Evolutionary conservation across 2,113 vertebrate species (phyloP).

Genomic region (Charina bottae): DNA sequence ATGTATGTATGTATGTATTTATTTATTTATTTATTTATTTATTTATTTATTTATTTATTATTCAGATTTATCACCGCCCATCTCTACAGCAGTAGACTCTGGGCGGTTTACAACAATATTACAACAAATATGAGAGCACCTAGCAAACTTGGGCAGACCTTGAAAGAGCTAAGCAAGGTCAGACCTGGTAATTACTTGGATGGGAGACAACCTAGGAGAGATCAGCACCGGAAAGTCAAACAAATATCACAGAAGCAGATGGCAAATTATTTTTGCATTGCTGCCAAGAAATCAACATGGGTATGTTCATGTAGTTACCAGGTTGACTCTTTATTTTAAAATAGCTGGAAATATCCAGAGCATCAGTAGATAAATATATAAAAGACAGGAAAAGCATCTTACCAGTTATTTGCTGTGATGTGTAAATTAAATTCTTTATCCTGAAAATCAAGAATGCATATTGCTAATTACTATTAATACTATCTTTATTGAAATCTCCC

Average conservation of each 20-base stretch:
- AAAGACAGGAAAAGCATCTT: constrained; percentile 42
- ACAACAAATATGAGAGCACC: not conserved
- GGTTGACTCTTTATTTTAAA: not conserved
- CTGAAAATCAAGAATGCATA: constrained; percentile 62
- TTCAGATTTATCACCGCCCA: no score
- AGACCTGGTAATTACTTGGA: not conserved
- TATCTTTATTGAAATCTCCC: not conserved
- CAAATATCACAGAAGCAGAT: not conserved
- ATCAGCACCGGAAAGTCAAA: not conserved
- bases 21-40: no score
- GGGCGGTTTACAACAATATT: no score
- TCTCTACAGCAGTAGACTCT: no score
- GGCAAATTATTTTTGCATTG: not conserved
- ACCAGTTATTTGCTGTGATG: constrained; percentile 74
- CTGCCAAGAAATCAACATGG: not conserved
- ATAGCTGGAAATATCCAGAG: not conserved
- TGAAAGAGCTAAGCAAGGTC: not conserved
- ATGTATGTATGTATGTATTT: no score
- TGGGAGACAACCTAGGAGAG: not conserved
- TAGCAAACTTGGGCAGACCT: not conserved
- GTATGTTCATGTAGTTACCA: not conserved
- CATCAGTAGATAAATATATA: not conserved
- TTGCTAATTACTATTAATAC: constrained; percentile 17
- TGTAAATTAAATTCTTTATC: constrained; percentile 71
- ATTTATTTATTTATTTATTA: no score